Conservation (phyloP, 2,797 vertebrate species). For the Myotis findleyi region DNA sequence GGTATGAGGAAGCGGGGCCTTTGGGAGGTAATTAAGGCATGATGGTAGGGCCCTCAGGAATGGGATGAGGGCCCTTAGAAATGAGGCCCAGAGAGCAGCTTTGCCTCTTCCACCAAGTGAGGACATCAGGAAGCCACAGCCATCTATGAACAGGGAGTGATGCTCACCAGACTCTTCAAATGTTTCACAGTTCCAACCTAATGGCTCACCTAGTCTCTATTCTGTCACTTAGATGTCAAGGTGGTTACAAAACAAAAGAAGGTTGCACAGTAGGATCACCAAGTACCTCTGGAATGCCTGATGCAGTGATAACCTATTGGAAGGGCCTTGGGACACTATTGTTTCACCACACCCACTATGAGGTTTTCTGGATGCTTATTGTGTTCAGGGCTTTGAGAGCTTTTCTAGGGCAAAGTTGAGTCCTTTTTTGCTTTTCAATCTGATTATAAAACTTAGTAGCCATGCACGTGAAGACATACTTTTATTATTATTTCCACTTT, state of each 20-base stretch:
- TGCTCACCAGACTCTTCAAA: background rate
- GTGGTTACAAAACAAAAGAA: background rate
- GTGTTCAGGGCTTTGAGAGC: background rate
- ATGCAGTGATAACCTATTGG: background rate
- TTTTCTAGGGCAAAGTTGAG: background rate
- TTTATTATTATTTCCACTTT: background rate
- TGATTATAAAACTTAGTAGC: background rate
- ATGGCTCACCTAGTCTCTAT: background rate
- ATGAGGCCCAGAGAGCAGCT: no score
- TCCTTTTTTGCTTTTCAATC: background rate
- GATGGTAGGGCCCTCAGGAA: background rate
- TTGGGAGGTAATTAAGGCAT: background rate
- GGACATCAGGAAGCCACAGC: background rate
- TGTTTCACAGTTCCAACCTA: background rate
- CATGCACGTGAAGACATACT: background rate
- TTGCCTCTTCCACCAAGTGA: background rate
- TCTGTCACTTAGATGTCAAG: background rate
- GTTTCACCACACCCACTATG: background rate
- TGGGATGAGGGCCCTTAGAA: background rate
- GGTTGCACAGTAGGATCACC: background rate
- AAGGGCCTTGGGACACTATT: background rate
- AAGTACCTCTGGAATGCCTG: background rate
- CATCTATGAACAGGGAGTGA: background rate
- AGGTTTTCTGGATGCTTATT: background rate
- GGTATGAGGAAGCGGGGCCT: background rate